Percentiles rank a stretch among this genome's conserved stretches.
These are phyloP conservation scores for Dufourea novaeangliae DNA, from an alignment of 1,140 invertebrate genomes.

Conservation along the genomic window DNA sequence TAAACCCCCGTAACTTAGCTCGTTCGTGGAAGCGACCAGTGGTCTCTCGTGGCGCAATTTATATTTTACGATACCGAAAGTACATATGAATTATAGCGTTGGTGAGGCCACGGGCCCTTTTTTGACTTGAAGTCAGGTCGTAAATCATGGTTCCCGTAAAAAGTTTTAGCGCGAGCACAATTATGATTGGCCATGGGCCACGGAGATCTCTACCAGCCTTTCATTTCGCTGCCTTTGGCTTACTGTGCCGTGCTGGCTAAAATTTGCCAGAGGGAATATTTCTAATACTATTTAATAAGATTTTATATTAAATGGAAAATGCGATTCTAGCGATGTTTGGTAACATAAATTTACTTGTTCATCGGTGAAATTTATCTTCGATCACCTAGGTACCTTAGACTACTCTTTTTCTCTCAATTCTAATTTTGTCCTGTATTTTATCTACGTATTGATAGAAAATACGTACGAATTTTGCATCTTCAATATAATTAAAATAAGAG, in stretches of 20 bases:
- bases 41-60: conserved; percentile 11
- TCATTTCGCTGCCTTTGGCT: conserved; percentile 20
- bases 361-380: no score
- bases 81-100: conserved; percentile 32
- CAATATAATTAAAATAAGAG: no score
- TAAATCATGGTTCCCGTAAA: conserved; percentile 35
- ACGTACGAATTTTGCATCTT: no score
- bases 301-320: no score
- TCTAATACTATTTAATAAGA: no score
- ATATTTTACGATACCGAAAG: conserved; percentile 41
- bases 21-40: neutral
- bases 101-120: conserved; percentile 8
- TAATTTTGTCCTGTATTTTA: no score
- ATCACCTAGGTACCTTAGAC: no score
- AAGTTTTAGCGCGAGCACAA: conserved; percentile 13
- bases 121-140: conserved; percentile 3
- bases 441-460: no score
- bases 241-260: conserved; percentile 21
- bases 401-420: no score
- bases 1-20: neutral
- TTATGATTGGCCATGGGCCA: conserved; percentile 30
- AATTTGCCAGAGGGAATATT: no score
- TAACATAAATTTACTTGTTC: no score
- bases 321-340: no score
- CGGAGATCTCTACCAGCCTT: neutral